Base-by-base conservation (phyloP, 2,888 invertebrate genomes). In the Notodonta dromedarius region DNA sequence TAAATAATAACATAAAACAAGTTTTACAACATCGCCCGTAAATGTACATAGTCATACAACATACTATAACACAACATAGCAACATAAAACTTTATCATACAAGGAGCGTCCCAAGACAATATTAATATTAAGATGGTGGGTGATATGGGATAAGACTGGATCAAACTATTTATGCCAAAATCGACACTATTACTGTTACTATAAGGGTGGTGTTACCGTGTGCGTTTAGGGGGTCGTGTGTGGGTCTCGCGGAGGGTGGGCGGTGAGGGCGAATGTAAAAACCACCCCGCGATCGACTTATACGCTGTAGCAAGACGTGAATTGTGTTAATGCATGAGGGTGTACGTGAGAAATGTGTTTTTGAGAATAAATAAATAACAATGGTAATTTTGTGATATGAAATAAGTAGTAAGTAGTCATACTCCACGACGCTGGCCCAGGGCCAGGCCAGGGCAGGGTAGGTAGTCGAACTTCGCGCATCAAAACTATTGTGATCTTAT, bases 281-380 rank as follows among this genome's bases (percentile, higher is more conserved):
- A 91, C 91, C 91, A 91, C 93, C 93, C 88, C 90, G 89, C 91
- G 91, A 93, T 93, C 93, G 92, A 93, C 93, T 93, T 93, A 91
- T 93, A 90, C 90, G 91, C 87, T 91, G 91, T 92, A 91, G 91
- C 90, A 93, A 93, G 92, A 92, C 91, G 86, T 75, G 76, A 61
- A 63, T 77, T 80, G 46, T 63, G 66, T 69, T 62, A 48, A 39
- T 63, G 69, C 24, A 77, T 60, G 73, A 58, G 50, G 78, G 12
- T 42, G 85, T 73, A 79, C 55, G 40, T 76, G 75, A 57, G 57
- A 64, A 69, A 56, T 56, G 40, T 13, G 35, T 16, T 44, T 24
- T 56, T 56, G 24, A 46, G 16, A 48, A 16, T 57, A 52, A 56
- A 24, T 24, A 24, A 24, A 24, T 24, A 24, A 24, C 24, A 24